Evolutionary conservation across 1,140 invertebrate genomes (phyloP).

Genomic region (Panagrolaimus sp.): DNA sequence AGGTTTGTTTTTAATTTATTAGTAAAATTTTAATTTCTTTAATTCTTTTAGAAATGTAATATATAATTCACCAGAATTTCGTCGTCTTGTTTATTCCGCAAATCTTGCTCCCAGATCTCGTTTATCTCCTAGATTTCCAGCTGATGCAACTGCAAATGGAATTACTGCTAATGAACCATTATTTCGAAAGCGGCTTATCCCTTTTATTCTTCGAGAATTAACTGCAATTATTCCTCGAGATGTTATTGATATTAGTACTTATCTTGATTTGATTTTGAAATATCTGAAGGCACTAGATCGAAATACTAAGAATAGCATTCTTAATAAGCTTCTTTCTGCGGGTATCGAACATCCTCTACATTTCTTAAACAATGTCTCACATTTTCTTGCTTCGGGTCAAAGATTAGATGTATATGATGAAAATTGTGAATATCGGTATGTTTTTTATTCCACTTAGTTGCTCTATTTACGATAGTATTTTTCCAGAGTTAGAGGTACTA

Average conservation of each 20-base stretch:
- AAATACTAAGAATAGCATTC: neutral
- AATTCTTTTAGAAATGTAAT: neutral
- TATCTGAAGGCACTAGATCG: neutral
- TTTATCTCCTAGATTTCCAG: neutral
- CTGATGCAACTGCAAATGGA: neutral
- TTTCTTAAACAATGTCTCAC: neutral
- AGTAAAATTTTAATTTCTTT: too few relatives aligned
- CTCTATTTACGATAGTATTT: too few relatives aligned
- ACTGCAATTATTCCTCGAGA: neutral
- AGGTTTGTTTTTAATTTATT: too few relatives aligned
- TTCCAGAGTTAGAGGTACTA: too few relatives aligned
- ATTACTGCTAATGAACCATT: neutral
- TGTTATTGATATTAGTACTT: neutral
- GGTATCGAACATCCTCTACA: constrained; percentile 1
- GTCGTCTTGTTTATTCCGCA: neutral
- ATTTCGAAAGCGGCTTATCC: neutral
- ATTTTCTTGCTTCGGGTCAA: constrained; percentile 6
- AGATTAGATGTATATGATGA: constrained; percentile 15
- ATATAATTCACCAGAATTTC: constrained; percentile 4
- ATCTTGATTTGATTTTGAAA: neutral
- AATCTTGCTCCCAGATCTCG: neutral
- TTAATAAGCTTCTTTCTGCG: neutral
- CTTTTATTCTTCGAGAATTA: neutral
- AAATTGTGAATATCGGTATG: neutral
- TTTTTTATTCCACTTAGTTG: neutral